These are phyloP conservation scores for Corythornis madagascariensis DNA, from an alignment of 2,113 vertebrate species.

Conservation along the genomic window DNA sequence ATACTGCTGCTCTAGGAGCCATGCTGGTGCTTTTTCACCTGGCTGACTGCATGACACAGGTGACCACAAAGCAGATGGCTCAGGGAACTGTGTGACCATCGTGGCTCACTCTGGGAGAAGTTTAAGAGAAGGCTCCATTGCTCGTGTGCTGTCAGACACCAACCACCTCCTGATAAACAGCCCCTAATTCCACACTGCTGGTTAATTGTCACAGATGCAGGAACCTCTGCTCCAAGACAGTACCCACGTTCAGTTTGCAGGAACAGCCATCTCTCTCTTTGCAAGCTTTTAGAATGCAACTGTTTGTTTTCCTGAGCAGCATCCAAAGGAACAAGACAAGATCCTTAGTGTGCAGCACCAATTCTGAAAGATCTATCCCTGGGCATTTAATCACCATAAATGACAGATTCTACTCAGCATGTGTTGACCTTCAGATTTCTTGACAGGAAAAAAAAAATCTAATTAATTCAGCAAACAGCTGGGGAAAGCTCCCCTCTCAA, in stretches of 20 bases:
- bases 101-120: background rate
- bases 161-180: background rate
- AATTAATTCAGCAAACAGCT: constrained; percentile 52
- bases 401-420: constrained; percentile 21
- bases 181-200: background rate
- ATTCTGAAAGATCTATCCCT: background rate
- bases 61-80: fast-evolving
- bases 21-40: background rate
- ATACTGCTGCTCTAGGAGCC: background rate
- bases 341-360: background rate
- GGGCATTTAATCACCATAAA: constrained; percentile 5
- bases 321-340: background rate
- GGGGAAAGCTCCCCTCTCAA: background rate
- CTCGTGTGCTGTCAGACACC: background rate
- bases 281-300: background rate
- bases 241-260: background rate
- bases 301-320: background rate
- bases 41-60: background rate
- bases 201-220: background rate
- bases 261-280: background rate
- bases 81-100: background rate
- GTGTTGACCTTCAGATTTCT: constrained; percentile 48
- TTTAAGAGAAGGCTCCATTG: background rate
- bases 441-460: background rate
- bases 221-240: background rate